These are phyloP conservation scores for Murina feae DNA, from an alignment of 2,113 vertebrate species.

Conservation along the genomic window DNA sequence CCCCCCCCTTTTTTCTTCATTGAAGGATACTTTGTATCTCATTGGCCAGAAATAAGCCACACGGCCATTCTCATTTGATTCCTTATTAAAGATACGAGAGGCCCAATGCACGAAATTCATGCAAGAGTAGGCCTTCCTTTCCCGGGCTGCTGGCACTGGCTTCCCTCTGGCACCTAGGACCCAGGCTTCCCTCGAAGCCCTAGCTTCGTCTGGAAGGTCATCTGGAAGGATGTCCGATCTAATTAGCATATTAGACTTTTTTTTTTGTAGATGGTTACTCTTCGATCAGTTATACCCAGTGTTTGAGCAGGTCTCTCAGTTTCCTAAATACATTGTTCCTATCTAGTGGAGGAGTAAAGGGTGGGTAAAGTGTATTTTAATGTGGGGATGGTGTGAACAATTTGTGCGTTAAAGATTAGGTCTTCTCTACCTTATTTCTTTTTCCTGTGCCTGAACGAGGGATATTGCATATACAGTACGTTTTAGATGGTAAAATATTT, in stretches of 20 bases:
- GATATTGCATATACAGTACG: background rate
- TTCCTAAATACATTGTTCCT: background rate
- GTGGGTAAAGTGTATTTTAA: slow-evolving; percentile 4
- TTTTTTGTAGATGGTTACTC: background rate
- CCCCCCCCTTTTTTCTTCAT: too few species aligned
- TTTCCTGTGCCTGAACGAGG: background rate
- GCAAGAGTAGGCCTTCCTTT: too few species aligned
- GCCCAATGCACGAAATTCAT: too few species aligned
- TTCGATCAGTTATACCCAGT: slow-evolving; percentile 6
- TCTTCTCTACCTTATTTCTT: background rate
- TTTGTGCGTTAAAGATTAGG: background rate
- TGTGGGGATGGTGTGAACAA: background rate
- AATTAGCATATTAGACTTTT: too few species aligned
- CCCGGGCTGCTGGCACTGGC: too few species aligned
- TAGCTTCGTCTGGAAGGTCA: too few species aligned
- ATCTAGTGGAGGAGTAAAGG: background rate
- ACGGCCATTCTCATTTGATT: background rate
- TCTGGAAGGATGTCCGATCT: too few species aligned
- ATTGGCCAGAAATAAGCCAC: slow-evolving; percentile 4
- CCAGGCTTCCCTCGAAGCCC: too few species aligned
- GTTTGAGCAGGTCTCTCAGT: slow-evolving; percentile 9
- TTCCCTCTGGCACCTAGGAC: too few species aligned
- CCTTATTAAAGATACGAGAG: background rate
- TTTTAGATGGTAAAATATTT: slow-evolving; percentile 46
- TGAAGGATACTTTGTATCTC: background rate